phyloP scores from a whole-genome alignment of 2,797 vertebrate species.

The Pseudochirops corinnae region DNA sequence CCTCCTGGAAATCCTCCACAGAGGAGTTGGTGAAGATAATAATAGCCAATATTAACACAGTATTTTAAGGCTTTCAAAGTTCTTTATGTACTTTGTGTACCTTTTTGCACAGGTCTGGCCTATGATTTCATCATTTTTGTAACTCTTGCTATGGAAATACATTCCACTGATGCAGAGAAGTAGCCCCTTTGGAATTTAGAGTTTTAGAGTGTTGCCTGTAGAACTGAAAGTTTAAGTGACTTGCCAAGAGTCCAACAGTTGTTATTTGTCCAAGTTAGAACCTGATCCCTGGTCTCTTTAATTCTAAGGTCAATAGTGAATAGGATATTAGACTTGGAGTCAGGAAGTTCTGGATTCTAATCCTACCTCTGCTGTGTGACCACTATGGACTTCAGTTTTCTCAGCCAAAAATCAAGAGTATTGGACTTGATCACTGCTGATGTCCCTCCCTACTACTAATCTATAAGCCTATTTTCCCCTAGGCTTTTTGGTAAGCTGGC shows the following conservation, averaged over 20 bases:
- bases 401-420: background rate
- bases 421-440: background rate
- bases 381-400: background rate
- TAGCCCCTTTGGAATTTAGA: background rate
- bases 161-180: background rate
- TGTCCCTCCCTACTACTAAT: background rate
- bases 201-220: background rate
- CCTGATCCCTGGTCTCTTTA: background rate
- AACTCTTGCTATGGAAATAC: background rate
- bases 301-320: background rate
- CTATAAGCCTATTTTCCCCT: background rate
- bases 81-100: background rate
- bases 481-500: constrained; percentile 47
- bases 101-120: background rate
- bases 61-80: background rate
- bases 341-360: background rate
- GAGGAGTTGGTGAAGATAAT: background rate
- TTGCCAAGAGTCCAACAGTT: background rate
- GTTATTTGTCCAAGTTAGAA: background rate
- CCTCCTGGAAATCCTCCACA: background rate
- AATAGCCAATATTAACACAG: background rate
- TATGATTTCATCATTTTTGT: background rate
- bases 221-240: background rate
- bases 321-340: background rate
- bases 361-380: background rate